These are phyloP conservation scores for Steinernema carpocapsae DNA, from an alignment of 2,888 invertebrate species.

Conservation along the genomic window DNA sequence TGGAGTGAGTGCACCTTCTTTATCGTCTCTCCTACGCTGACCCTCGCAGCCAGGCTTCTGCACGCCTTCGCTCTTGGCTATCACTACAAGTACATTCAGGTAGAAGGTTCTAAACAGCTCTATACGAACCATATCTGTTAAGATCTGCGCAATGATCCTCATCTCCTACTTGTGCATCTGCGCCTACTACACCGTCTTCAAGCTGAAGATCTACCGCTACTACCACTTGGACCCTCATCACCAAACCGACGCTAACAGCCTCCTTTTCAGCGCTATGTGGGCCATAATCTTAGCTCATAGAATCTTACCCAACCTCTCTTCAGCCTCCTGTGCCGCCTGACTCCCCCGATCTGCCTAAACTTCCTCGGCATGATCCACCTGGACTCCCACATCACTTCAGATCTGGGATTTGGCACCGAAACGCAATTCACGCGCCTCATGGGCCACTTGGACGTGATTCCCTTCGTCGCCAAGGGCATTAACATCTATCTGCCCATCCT, in stretches of 20 bases:
- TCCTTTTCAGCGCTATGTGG: slow-evolving; percentile 96
- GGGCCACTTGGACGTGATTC: slow-evolving; percentile 99
- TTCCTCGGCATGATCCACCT: slow-evolving; percentile 95
- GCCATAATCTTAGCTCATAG: slow-evolving; percentile 47
- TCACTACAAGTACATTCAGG: slow-evolving; percentile 92
- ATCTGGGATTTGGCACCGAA: slow-evolving; percentile 72
- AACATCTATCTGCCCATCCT: slow-evolving; percentile 99
- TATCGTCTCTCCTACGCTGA: slow-evolving; percentile 86
- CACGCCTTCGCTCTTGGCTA: slow-evolving; percentile 81
- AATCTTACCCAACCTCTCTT: slow-evolving; percentile 36
- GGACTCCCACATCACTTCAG: slow-evolving; percentile 77
- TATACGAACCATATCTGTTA: slow-evolving; percentile 66
- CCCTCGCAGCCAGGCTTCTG: slow-evolving; percentile 92
- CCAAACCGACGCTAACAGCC: slow-evolving; percentile 96
- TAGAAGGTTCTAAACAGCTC: slow-evolving; percentile 70
- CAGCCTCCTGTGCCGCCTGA: slow-evolving; percentile 79
- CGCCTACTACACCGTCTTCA: slow-evolving; percentile 95
- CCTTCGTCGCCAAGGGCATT: slow-evolving; percentile 94
- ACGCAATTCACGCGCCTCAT: slow-evolving; percentile 93
- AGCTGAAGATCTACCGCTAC: slow-evolving; percentile 90
- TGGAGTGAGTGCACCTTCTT: slow-evolving; percentile 99
- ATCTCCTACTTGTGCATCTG: slow-evolving; percentile 95
- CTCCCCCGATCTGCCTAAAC: slow-evolving; percentile 97
- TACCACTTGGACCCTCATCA: slow-evolving; percentile 97
- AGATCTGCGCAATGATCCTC: slow-evolving; percentile 86